Base-by-base conservation (phyloP, 2,113 vertebrate species). In the Pagrus major region DNA sequence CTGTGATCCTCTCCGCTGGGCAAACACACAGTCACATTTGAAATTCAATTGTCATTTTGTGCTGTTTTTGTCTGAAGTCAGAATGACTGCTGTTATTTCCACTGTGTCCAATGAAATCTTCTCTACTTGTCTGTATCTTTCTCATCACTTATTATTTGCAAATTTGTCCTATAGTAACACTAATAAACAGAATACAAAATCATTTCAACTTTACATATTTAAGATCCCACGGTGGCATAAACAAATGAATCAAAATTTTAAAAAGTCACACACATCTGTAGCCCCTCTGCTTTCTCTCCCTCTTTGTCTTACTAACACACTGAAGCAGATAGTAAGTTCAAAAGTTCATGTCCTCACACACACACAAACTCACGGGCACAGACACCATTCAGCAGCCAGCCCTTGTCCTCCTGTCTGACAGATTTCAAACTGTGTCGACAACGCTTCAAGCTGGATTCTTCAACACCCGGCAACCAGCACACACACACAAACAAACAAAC, bases 401-500 rank as follows among this genome's bases (percentile, higher is more conserved):
- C 37, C 61, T 56, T 7, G 10, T 76, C 70, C 69, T 44, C 49
- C 25, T 71, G 71, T 81, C 63, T 72, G 63, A 88, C 71, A 64
- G 59, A 41, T 63, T 20, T 87, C 71, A 71, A 39, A 82, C 15
- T 66, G 58, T 76, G 60, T 56, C 9, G 21, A 33, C 65, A 56
- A 9, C 6, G 76, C 84, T 74, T 42, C 41, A 0, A 85, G 81
- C 44, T 42, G 3, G 35, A 74, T 85, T 81, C 42, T 33, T 85
- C 88, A 76, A 47, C 90, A 85, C 78, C 29, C 71, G 66, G 31
- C 49, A 55, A 29, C 37, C 27, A 44, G 44, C 60, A 18, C 82
- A 71, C 71, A 56, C 1, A 46, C 27, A 20, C 29, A 27, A 44
- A n/a, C 63, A 58, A 16, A 67, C 65, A 20, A 14, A 65, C 55